Conservation (phyloP, 1,140 invertebrate species). For the Schlechtendalia chinensis region DNA sequence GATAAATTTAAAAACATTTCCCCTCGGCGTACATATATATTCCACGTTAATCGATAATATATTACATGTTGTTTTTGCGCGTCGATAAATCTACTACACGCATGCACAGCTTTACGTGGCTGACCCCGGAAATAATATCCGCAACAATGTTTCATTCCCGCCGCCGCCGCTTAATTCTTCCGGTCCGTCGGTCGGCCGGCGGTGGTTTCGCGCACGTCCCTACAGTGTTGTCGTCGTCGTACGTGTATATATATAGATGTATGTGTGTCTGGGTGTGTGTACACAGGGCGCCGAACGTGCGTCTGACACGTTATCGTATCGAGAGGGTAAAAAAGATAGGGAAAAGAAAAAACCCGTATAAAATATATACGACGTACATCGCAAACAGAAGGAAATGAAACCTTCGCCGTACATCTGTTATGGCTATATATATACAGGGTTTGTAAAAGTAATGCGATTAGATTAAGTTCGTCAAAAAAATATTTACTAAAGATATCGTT, state of each 20-base stretch:
- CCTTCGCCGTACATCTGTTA: not conserved
- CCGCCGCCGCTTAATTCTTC: not conserved
- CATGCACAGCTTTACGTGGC: not conserved
- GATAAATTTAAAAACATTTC: conserved; percentile 5
- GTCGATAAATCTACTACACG: not conserved
- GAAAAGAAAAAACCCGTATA: too few relatives aligned
- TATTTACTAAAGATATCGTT: too few relatives aligned
- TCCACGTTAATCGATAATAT: conserved; percentile 1
- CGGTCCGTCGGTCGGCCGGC: not conserved
- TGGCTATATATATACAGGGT: too few relatives aligned
- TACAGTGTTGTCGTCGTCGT: not conserved
- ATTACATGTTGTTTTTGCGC: not conserved
- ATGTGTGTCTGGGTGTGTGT: too few relatives aligned
- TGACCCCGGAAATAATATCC: conserved; percentile 17
- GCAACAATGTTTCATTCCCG: conserved; percentile 24
- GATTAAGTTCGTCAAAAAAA: too few relatives aligned
- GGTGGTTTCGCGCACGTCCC: not conserved
- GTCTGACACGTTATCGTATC: not conserved
- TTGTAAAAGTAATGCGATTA: too few relatives aligned
- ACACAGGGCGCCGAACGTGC: too few relatives aligned
- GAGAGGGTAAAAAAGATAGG: not conserved
- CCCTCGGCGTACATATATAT: not conserved
- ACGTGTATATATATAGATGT: too few relatives aligned
- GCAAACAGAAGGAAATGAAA: not conserved
- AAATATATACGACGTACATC: not conserved